A percentile compares a stretch with the other conserved stretches of the same genome.
phyloP scores from a whole-genome alignment of 1,140 invertebrate species.

The Drosophila fuyamai region DNA sequence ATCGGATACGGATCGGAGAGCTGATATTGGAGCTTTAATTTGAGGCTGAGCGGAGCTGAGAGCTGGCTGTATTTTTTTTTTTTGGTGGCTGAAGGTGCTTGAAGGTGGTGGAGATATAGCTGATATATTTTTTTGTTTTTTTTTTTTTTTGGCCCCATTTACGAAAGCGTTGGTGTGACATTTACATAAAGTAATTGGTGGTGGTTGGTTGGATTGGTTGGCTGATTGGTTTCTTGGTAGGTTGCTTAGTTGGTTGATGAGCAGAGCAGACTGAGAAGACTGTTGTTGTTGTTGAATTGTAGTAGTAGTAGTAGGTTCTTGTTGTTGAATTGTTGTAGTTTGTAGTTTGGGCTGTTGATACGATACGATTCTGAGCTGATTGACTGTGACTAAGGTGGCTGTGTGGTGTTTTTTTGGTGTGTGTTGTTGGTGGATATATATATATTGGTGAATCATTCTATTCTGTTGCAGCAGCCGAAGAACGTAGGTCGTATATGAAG shows the following conservation, averaged over 20 bases:
- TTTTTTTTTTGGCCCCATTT: conserved; percentile 39
- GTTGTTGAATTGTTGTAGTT: conserved; percentile 38
- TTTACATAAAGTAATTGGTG: conserved; percentile 58
- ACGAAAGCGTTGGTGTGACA: conserved; percentile 56
- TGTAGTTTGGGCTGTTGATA: conserved; percentile 42
- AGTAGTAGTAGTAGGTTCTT: conserved; percentile 35
- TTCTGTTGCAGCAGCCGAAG: conserved; percentile 48
- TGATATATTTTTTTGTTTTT: conserved; percentile 23
- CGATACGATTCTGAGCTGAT: conserved; percentile 45
- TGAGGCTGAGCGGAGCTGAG: conserved; percentile 41
- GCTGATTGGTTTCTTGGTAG: conserved; percentile 39
- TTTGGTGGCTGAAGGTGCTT: conserved; percentile 46
- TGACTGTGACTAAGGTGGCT: conserved; percentile 47
- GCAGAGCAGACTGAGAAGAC: conserved; percentile 67
- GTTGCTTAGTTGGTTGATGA: conserved; percentile 53
- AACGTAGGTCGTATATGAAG: conserved; percentile 49
- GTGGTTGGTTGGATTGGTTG: conserved; percentile 48
- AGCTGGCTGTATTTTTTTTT: conserved; percentile 40
- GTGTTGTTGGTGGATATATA: conserved; percentile 32
- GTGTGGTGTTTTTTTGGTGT: conserved; percentile 46
- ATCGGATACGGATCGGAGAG: conserved; percentile 52
- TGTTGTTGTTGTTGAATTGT: conserved; percentile 53
- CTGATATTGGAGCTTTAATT: conserved; percentile 39
- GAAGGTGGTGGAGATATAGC: conserved; percentile 55
- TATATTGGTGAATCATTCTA: conserved; percentile 33